Percentiles rank a stretch among this genome's conserved stretches.
phyloP scores from a whole-genome alignment of 1,140 invertebrate genomes.

The Drosophila parvula region DNA sequence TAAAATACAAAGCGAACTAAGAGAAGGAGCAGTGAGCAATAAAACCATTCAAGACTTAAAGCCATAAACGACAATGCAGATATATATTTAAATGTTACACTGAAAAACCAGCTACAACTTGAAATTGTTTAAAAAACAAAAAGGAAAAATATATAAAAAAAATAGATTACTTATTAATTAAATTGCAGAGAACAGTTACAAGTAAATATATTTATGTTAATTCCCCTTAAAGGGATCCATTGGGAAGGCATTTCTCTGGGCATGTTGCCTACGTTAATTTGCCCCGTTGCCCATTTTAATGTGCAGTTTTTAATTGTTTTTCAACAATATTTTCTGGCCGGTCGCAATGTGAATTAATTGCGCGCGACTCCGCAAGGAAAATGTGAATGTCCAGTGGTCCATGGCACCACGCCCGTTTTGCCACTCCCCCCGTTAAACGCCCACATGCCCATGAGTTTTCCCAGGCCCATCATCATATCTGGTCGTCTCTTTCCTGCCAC shows the following conservation, averaged over 20 bases:
- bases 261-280: slow-evolving; percentile 50
- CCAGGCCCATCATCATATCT: slow-evolving; percentile 26
- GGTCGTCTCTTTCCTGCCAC: slow-evolving; percentile 4
- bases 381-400: slow-evolving; percentile 23
- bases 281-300: slow-evolving; percentile 50
- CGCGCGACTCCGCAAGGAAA: slow-evolving; percentile 47
- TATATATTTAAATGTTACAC: background rate
- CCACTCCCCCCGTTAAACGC: background rate
- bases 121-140: no score
- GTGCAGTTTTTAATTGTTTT: slow-evolving; percentile 78
- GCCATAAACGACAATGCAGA: slow-evolving; percentile 8
- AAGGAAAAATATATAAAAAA: no score
- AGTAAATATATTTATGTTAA: no score
- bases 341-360: slow-evolving; percentile 61
- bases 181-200: background rate
- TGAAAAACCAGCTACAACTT: background rate
- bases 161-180: background rate
- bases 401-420: background rate
- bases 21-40: background rate
- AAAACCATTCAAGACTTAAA: slow-evolving; percentile 34
- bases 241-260: background rate
- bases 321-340: slow-evolving; percentile 64
- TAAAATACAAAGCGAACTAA: slow-evolving; percentile 6
- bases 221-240: no score
- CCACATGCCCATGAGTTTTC: background rate